Base-by-base conservation (phyloP, 2,113 vertebrate genomes). In the Hystrix brachyura region DNA sequence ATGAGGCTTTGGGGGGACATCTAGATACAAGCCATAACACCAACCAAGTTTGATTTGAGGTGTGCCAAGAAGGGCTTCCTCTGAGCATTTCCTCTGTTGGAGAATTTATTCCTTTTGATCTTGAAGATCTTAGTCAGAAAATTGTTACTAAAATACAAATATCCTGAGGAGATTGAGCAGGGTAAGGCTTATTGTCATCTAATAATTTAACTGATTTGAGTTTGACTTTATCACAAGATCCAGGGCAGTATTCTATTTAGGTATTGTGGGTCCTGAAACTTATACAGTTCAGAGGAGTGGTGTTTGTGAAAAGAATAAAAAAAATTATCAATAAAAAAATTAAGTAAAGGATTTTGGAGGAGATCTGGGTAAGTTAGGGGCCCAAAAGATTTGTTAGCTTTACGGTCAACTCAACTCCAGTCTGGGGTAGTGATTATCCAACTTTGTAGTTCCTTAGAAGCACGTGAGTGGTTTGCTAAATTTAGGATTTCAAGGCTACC, bases 71-170 rank as follows among this genome's bases (percentile, higher is more conserved):
- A 92, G 25, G 51, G 19, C 25, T 55, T 95, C 21, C 11, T 38
- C 13, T 14, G 53, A 71, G 74, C 11, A 87, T 78, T 87, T 89
- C 10, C 48, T 84, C 27, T 90, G 3, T 46, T 92, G 46, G 8
- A 43, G 55, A 90, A 87, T 87, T 79, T 91, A 91, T 79, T 72
- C n/a, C 72, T 76, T 90, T 78, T 14, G 17, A 38, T 78, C n/a
- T 94, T 85, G 57, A 85, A n/a, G 32, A 67, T 96, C 90, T 95
- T 71, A 65, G 34, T 83, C 19, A 65, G 78, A 78, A 92, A 34
- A 55, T 78, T 14, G 80, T 87, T 94, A n/a, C 34, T 93, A 89
- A 96, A 97, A 81, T 91, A 55, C 15, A 84, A 59, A 86, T 83
- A 87, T 17, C 29, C 7, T 51, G 57, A 80, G 6, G 25, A 87